Evolutionary conservation across 1,140 invertebrate species (phyloP).

Genomic region (Pomacea maculata): DNA sequence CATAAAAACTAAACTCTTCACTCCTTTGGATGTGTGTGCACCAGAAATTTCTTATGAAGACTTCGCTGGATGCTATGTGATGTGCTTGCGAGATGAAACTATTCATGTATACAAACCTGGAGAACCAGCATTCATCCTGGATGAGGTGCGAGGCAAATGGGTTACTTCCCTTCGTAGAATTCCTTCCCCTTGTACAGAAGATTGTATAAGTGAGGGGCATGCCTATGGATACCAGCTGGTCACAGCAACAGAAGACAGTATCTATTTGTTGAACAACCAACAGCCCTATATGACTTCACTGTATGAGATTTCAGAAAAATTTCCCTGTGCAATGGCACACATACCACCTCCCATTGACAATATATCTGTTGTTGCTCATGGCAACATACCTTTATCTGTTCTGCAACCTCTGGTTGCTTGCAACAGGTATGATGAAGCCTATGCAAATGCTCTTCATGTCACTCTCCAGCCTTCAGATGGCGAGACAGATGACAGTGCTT

Average conservation of each 20-base stretch:
- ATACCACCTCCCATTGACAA: constrained; percentile 61
- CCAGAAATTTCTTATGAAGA: constrained; percentile 60
- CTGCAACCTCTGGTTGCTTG: constrained; percentile 42
- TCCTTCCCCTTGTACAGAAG: constrained; percentile 33
- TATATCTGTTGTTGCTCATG: constrained; percentile 54
- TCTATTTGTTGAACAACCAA: constrained; percentile 59
- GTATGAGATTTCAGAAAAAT: constrained; percentile 53
- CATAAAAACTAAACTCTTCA: constrained; percentile 55
- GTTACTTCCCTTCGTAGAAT: constrained; percentile 50
- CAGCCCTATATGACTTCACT: constrained; percentile 58
- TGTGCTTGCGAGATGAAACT: constrained; percentile 57
- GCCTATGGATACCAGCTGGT: constrained; percentile 55
- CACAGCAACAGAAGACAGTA: constrained; percentile 47
- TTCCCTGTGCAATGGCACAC: constrained; percentile 50
- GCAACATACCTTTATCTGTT: constrained; percentile 40
- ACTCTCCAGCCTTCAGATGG: constrained; percentile 52
- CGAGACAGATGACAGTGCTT: constrained; percentile 57
- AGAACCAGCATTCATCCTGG: constrained; percentile 55
- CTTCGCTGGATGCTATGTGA: constrained; percentile 52
- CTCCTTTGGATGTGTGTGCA: constrained; percentile 51
- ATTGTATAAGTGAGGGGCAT: constrained; percentile 31
- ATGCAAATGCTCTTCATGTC: constrained; percentile 53
- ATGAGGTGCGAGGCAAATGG: constrained; percentile 59
- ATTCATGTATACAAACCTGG: constrained; percentile 58
- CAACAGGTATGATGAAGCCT: constrained; percentile 57